phyloP scores from a whole-genome alignment of 2,888 invertebrate species.

The Hirtodrosophila cameraria region DNA sequence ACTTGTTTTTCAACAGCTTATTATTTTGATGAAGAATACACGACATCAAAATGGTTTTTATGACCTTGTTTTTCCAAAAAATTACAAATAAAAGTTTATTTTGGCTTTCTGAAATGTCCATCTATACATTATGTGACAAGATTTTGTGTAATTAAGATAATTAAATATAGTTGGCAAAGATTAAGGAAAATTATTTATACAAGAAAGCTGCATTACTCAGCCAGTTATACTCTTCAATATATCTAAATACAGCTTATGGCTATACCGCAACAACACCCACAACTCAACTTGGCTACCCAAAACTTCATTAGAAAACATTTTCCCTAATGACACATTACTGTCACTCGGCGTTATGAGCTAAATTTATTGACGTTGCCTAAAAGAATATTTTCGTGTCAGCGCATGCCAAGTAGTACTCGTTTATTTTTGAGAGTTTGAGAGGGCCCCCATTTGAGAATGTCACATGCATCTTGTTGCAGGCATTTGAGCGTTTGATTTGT shows the following conservation, averaged over 20 bases:
- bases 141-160: too few relatives aligned
- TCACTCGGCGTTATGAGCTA: constrained; percentile 71
- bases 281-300: constrained; percentile 3
- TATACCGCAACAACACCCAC: constrained; percentile 21
- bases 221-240: constrained; percentile 1
- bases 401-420: constrained; percentile 66
- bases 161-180: too few relatives aligned
- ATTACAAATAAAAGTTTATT: too few relatives aligned
- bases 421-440: constrained; percentile 19
- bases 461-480: constrained; percentile 54
- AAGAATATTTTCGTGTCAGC: constrained; percentile 71
- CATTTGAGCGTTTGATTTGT: constrained; percentile 62
- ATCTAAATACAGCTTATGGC: constrained; percentile 4
- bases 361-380: constrained; percentile 69
- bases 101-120: too few relatives aligned
- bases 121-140: too few relatives aligned
- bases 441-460: constrained; percentile 33
- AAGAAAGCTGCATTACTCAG: too few relatives aligned
- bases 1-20: too few relatives aligned
- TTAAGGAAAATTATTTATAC: too few relatives aligned
- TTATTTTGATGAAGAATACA: too few relatives aligned
- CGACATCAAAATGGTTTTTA: too few relatives aligned
- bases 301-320: constrained; percentile 70
- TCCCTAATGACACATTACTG: constrained; percentile 75
- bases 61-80: too few relatives aligned